Evolutionary conservation across 2,113 vertebrate genomes (phyloP), one percentile per base, ranked within the genome.

Genomic region (Neodon shergylaensis): DNA sequence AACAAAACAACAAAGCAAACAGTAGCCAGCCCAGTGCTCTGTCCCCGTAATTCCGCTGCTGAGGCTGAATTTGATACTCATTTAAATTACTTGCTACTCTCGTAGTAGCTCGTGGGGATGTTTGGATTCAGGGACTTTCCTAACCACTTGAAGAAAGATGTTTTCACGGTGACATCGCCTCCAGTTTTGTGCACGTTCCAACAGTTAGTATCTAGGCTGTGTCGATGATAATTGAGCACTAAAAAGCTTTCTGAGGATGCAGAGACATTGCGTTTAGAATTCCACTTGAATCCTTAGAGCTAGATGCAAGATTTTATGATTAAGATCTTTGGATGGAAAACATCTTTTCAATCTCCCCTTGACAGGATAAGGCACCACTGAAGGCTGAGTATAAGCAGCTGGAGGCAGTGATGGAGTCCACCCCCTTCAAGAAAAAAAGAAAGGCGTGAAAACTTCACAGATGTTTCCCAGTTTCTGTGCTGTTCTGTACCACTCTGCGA

Each of bases 281-380:
- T 88, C 39, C n/a, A 63, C 36, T 88, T 73, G 66, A 79, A 79
- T 68, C 36, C 22, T 44, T 85, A 0, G 31, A 68, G 74, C 7
- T 93, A 39, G 39, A 93, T 49, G 21, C 54, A 77, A 61, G 58
- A 5, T 58, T 94, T 96, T 44, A 63, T 66, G 93, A 76, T 68
- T 88, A 96, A 94, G 77, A 79, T 94, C n/a, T 90, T 84, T 61
- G 70, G 24, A 11, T 91, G 7, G 49, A 73, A 97, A 96, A 47
- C 6, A 12, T 47, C 63, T 21, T 86, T 90, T 88, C 70, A 47
- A 36, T 3, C 36, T 89, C 78, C 74, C 22, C 22, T 95, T 93
- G 95, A 92, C n/a, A 1, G 94, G 54, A 68, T 39, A 58, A 39
- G 3, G 8, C 6, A 9, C 10, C 70, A 70, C 66, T 16, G 26